A percentile compares a stretch with the other conserved stretches of the same genome.
These are phyloP conservation scores for Campylomormyrus tamandua DNA, from an alignment of 2,113 vertebrate species.

Conservation along the genomic window DNA sequence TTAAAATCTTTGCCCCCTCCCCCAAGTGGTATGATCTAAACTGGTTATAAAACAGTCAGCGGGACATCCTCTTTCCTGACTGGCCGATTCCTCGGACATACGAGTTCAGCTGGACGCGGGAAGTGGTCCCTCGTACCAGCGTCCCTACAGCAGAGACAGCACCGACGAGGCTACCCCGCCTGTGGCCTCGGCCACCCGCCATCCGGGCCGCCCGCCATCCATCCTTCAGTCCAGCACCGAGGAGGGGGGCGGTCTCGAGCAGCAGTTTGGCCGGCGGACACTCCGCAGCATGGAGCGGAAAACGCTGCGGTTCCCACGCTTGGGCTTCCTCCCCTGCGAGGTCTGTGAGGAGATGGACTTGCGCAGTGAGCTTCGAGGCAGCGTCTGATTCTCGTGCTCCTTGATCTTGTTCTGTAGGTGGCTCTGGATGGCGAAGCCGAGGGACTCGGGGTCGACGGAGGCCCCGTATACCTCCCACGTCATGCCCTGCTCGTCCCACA, in stretches of 20 bases:
- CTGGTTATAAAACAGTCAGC: constrained; percentile 53
- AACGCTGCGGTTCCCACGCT: constrained; percentile 78
- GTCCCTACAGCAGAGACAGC: neutral
- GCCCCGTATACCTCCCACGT: constrained; percentile 98
- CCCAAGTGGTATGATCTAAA: constrained; percentile 35
- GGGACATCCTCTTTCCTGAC: neutral
- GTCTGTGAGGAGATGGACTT: constrained; percentile 79
- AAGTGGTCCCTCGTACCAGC: neutral
- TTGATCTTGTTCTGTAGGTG: constrained; percentile 93
- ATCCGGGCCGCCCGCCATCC: constrained; percentile 19
- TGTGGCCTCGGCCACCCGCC: neutral
- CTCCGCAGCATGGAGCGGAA: constrained; percentile 91
- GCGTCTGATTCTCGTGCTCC: constrained; percentile 82
- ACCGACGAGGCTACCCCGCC: neutral
- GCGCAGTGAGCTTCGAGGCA: constrained; percentile 63
- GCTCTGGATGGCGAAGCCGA: constrained; percentile 95
- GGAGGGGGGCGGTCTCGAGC: constrained; percentile 75
- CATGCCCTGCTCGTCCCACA: constrained; percentile 98
- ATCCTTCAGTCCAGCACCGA: constrained; percentile 77
- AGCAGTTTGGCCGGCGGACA: constrained; percentile 86
- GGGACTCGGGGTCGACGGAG: constrained; percentile 84
- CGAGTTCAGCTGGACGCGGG: neutral
- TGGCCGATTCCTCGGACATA: neutral
- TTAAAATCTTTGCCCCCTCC: constrained; percentile 33
- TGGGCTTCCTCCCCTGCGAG: constrained; percentile 74